phyloP scores from a whole-genome alignment of 2,888 invertebrate species.

The Sphaeridia pumilis region DNA sequence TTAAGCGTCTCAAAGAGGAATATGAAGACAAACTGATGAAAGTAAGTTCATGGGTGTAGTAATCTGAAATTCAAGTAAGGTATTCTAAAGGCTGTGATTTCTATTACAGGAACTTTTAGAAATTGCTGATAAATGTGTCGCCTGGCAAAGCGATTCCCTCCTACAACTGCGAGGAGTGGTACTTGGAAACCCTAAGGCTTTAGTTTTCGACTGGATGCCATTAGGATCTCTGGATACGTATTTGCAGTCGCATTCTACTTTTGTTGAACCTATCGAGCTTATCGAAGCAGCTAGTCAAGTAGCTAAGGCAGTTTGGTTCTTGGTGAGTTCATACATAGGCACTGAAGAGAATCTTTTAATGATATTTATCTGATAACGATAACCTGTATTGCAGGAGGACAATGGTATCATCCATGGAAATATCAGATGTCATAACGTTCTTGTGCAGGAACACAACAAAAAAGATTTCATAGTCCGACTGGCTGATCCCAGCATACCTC shows the following conservation, averaged over 20 bases:
- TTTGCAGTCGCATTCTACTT: conserved; percentile 37
- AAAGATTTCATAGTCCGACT: conserved; percentile 64
- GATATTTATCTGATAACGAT: not conserved
- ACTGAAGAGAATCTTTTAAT: conserved; percentile 5
- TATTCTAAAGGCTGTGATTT: not conserved
- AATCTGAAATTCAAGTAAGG: not conserved
- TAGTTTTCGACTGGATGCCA: conserved; percentile 68
- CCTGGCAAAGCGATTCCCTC: conserved; percentile 61
- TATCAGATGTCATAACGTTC: conserved; percentile 66
- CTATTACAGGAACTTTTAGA: conserved; percentile 50
- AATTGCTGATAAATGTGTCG: conserved; percentile 64
- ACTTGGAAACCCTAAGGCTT: conserved; percentile 60
- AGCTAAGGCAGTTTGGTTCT: conserved; percentile 73
- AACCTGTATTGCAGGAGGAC: conserved; percentile 49
- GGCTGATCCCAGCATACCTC: conserved; percentile 65
- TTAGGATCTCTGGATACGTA: conserved; percentile 67
- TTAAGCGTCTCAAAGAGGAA: conserved; percentile 62
- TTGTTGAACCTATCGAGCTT: conserved; percentile 49
- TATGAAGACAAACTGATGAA: conserved; percentile 50
- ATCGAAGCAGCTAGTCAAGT: conserved; percentile 70
- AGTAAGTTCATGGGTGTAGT: conserved; percentile 40
- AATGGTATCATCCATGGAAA: conserved; percentile 71
- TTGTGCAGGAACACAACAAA: conserved; percentile 62
- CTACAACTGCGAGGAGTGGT: conserved; percentile 60
- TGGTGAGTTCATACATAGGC: conserved; percentile 46